A percentile compares a stretch with the other conserved stretches of the same genome.
Evolutionary conservation across 2,888 invertebrate genomes (phyloP).

Genomic region (Dynastes maya): DNA sequence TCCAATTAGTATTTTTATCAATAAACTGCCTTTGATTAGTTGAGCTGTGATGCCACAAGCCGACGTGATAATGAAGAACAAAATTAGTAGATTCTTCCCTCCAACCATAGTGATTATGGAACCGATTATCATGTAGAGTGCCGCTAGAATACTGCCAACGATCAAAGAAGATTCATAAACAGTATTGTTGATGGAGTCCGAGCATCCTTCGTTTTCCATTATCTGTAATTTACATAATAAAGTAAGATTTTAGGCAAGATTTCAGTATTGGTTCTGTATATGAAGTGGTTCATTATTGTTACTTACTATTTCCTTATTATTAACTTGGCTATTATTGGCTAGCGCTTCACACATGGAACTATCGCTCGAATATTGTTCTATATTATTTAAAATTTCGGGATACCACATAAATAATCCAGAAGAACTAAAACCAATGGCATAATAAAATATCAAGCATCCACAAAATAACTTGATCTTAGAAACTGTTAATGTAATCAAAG

Average conservation of each 20-base stretch:
- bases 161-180: constrained; percentile 65
- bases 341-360: constrained; percentile 65
- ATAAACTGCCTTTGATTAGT: constrained; percentile 58
- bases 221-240: constrained; percentile 1
- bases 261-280: not conserved
- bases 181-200: constrained; percentile 64
- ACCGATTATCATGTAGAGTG: constrained; percentile 65
- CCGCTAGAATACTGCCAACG: constrained; percentile 62
- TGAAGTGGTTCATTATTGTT: not conserved
- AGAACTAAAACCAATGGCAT: constrained; percentile 52
- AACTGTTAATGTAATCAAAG: no score
- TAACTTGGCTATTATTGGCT: constrained; percentile 27
- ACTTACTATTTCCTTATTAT: constrained; percentile 11
- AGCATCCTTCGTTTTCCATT: constrained; percentile 57
- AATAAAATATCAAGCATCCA: not conserved
- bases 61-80: constrained; percentile 61
- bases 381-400: constrained; percentile 74
- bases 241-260: not conserved
- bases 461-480: no score
- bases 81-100: constrained; percentile 71
- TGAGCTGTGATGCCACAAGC: constrained; percentile 65
- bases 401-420: constrained; percentile 73
- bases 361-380: constrained; percentile 63
- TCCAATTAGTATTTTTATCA: constrained; percentile 63
- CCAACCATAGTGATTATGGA: constrained; percentile 71